Conservation (phyloP, 1,140 invertebrate genomes). For the Aphelinus certus region DNA sequence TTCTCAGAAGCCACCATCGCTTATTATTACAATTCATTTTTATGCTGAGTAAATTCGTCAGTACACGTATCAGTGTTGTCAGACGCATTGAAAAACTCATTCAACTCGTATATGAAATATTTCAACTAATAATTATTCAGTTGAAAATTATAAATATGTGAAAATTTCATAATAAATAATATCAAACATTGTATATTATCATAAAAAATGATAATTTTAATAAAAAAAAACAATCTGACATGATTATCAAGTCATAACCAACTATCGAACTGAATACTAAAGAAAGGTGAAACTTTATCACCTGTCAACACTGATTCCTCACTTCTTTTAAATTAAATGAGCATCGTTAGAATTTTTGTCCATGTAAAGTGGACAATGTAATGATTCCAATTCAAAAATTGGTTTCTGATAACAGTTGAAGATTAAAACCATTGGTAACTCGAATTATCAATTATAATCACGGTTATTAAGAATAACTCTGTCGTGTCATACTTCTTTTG, state of each 20-base stretch:
- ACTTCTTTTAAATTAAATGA: slow-evolving; percentile 37
- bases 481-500: slow-evolving; percentile 54
- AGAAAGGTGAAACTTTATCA: slow-evolving; percentile 26
- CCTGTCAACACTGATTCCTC: slow-evolving; percentile 37
- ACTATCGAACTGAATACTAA: slow-evolving; percentile 2
- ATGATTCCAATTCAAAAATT: slow-evolving; percentile 58
- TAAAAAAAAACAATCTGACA: slow-evolving; percentile 10
- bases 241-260: slow-evolving; percentile 10
- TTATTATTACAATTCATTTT: slow-evolving; percentile 44
- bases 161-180: slow-evolving; percentile 15
- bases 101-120: no score
- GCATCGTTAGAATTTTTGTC: slow-evolving; percentile 35
- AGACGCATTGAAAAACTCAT: not conserved
- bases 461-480: slow-evolving; percentile 53
- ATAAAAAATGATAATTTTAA: slow-evolving; percentile 13
- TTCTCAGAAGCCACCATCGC: slow-evolving; percentile 50
- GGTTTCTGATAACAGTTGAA: slow-evolving; percentile 64
- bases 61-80: slow-evolving; percentile 36
- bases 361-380: slow-evolving; percentile 42
- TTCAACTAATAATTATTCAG: no score
- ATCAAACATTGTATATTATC: slow-evolving; percentile 23
- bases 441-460: slow-evolving; percentile 60
- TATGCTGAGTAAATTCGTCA: slow-evolving; percentile 53
- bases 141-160: slow-evolving; percentile 26
- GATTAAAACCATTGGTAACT: slow-evolving; percentile 65